Base-by-base conservation (phyloP, 2,797 vertebrate genomes). In the Tragelaphus eurycerus region DNA sequence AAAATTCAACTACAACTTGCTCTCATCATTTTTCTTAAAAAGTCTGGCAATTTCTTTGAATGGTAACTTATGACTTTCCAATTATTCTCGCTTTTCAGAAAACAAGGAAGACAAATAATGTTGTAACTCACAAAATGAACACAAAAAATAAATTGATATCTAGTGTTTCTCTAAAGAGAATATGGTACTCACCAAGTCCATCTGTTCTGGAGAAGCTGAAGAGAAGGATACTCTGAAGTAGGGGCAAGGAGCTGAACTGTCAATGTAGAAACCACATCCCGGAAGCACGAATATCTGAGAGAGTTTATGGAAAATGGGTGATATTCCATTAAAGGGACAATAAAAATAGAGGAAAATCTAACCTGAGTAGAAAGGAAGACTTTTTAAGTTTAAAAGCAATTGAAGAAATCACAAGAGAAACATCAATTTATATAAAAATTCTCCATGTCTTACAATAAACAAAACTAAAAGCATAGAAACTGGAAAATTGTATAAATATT, bases 191-290 rank as follows among this genome's bases (percentile, higher is more conserved):
- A 99, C 99, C 98, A 99, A 98, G 90, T 99, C 99, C 27, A 99
- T 99, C 97, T 99, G 99, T 89, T 99, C 98, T 15, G 99, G 99
- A 93, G 99, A 99, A 92, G 99, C 98, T n/a, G 99, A 95, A 38
- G 99, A 99, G 97, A 99, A 99, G 60, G 99, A 99, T 0, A 99
- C 99, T 99, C 99, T 99, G 92, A 99, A 99, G 1, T 99, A 99
- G 4, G 99, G 98, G 95, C 99, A 99, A 0, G 99, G 99, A 25
- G 99, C 98, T 50, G 99, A 98, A 43, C 98, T 99, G 97, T 99
- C 60, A 31, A 99, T 98, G 97, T 98, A 99, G 98, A 99, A 99
- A 55, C 97, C 99, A 43, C 98, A 98, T 94, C 99, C 99, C 46
- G 99, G 99, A 98, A 99, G 99, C 71, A 99, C 98, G 93, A 99